A percentile compares a stretch with the other conserved stretches of the same genome.
These are phyloP conservation scores for Holothuria leucospilota DNA, from an alignment of 53 echinoderm and acorn worm genomes.

Conservation along the genomic window DNA sequence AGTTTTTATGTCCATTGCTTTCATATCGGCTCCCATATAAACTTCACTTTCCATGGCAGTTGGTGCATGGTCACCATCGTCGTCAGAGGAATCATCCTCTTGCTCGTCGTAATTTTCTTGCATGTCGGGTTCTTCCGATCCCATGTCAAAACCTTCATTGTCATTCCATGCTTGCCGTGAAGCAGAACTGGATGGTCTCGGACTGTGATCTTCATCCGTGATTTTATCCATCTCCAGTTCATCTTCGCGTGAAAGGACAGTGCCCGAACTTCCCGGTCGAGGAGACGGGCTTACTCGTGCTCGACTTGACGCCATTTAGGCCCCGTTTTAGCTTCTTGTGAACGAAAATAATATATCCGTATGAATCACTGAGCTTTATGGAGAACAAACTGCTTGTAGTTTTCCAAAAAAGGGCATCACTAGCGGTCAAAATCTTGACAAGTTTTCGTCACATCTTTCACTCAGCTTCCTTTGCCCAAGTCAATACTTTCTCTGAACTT, in stretches of 20 bases:
- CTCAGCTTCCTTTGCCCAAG: no score
- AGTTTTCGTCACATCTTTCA: constrained; percentile 23
- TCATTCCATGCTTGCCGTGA: constrained; percentile 95
- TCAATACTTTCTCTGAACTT: not conserved
- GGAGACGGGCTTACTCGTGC: constrained; percentile 65
- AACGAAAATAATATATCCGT: constrained; percentile 2
- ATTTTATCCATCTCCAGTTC: constrained; percentile 95
- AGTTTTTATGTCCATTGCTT: constrained; percentile 88
- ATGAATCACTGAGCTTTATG: not conserved
- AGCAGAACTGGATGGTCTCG: constrained; percentile 72
- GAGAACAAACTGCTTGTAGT: no score
- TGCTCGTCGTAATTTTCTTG: constrained; percentile 70
- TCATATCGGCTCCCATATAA: constrained; percentile 90
- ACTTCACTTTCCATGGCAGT: constrained; percentile 99
- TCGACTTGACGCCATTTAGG: constrained; percentile 41
- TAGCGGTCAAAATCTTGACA: not conserved
- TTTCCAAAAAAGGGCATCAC: not conserved
- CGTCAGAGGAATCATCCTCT: constrained; percentile 62
- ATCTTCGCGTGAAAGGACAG: constrained; percentile 71
- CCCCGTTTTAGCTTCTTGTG: constrained; percentile 10
- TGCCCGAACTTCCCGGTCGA: constrained; percentile 74
- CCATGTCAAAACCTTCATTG: constrained; percentile 96
- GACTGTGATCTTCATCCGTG: constrained; percentile 55
- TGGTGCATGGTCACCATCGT: constrained; percentile 74
- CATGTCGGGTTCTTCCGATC: constrained; percentile 76